Evolutionary conservation across 2,113 vertebrate species (phyloP), one percentile per base, ranked within the genome.

Genomic region (Dicerorhinus sumatrensis): DNA sequence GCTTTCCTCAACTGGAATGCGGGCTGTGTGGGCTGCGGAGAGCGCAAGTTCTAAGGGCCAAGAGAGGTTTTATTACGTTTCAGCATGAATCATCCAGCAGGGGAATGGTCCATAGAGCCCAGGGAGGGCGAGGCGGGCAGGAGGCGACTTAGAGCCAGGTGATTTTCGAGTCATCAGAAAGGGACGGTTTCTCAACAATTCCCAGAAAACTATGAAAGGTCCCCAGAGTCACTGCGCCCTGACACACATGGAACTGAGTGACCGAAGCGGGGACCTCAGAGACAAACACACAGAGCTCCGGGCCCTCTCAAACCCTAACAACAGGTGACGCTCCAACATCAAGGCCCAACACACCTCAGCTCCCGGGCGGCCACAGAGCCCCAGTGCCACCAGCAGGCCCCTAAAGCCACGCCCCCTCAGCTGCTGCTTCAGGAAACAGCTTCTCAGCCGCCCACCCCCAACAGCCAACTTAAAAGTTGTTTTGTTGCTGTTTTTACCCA

Each of bases 241-340:
- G 7, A n/a, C 29, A 58, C 77, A 21, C 29, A 20, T 0, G 1
- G 18, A 85, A 31, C 67, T 9, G 12, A 21, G 12, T 7, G n/a
- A 65, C 39, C 21, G 14, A 77, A 13, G 21, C 5, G 0, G 13
- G 3, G 60, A 81, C 65, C 48, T 56, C 42, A 33, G 56, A 56
- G 20, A 85, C 33, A 62, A 83, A 36, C 54, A n/a, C 5, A 0
- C 17, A 56, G n/a, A 17, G 33, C 62, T 77, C 87, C 12, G 11
- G 54, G 39, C 31, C 25, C 58, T 48, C 88, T 73, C 75, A 36
- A 81, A 17, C 39, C 48, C 65, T 2, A 0, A 42, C 20, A 10
- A 23, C 48, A 36, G 25, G 58, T 0, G 0, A 39, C 62, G 42
- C 21, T 5, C 33, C 0, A 13, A 85, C 18, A 31, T 11, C 39